Base-by-base conservation (phyloP, 2,888 invertebrate species). In the Drosophila mulleri region DNA sequence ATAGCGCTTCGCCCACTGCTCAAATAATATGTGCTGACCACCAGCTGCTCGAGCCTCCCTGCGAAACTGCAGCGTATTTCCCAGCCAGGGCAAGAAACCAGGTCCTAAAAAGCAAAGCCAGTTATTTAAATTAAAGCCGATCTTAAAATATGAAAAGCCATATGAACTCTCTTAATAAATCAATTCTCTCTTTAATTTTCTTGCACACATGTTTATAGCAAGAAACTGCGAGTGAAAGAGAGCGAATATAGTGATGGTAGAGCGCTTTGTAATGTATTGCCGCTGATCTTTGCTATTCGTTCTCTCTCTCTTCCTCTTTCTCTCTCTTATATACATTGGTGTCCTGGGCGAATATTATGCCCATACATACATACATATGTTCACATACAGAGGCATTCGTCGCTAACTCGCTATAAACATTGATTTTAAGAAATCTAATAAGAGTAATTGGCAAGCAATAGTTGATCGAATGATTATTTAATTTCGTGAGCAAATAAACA, bases 11-110 rank as follows among this genome's bases (percentile, higher is more conserved):
- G 94, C 89, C 84, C 95, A 92, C 60, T 94, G 90, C 32, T 91
- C 89, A 6, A 95, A 92, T 0, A 94, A 94, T 47, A 93, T 86
- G 76, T 95, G 94, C 81, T 94, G 94, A 0, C 94, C 94, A 2
- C 94, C 94, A 20, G 92, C 84, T 35, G 90, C 79, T 8, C 78
- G 79, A 6, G 93, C 89, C 44, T 91, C 90, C 52, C 85, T 88
- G 9, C 91, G 90, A 32, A 93, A 75, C 60, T 92, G 89, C 26
- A 91, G 63, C 0, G 92, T 89, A 61, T 93, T 93, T 4, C 93
- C 93, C 47, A 93, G 32, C 88, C 91, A 92, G 26, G 93, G 93
- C 12, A 90, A 29, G 73, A 92, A 92, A 3, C 75, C 57, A 0
- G 93, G 93, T 37, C 93, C 93, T 93, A n/a, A 26, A 41, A 18